phyloP scores from a whole-genome alignment of 2,888 invertebrate genomes.

The Phortica okadai region DNA sequence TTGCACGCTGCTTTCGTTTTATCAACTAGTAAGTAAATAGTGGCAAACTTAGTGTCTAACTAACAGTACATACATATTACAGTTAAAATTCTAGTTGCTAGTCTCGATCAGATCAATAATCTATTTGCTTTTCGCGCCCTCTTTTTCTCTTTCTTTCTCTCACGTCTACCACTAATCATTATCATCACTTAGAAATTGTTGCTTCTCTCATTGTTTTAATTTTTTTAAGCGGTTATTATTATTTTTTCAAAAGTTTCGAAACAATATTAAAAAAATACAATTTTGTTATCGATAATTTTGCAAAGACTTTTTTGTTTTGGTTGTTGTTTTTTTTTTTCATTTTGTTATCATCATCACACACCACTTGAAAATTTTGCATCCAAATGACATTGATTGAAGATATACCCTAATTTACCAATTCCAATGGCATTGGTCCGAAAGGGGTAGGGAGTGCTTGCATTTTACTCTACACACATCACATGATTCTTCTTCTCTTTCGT shows the following conservation, averaged over 20 bases:
- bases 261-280: conserved; percentile 34
- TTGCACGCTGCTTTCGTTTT: background rate
- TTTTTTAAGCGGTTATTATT: conserved; percentile 36
- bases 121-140: background rate
- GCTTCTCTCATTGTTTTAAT: conserved; percentile 28
- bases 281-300: conserved; percentile 40
- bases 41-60: conserved; percentile 64
- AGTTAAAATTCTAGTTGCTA: conserved; percentile 47
- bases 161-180: background rate
- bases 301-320: conserved; percentile 23
- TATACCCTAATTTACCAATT: background rate
- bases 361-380: conserved; percentile 4
- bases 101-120: conserved; percentile 18
- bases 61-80: conserved; percentile 55
- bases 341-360: conserved; percentile 10
- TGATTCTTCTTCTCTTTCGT: background rate
- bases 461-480: background rate
- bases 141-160: conserved; percentile 40
- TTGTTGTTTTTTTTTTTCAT: conserved; percentile 33
- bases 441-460: too few relatives aligned
- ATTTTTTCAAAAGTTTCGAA: conserved; percentile 43
- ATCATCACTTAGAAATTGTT: conserved; percentile 29
- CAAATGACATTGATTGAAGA: background rate
- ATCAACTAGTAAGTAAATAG: conserved; percentile 51
- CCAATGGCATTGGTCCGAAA: too few relatives aligned